Base-by-base conservation (phyloP, 1,140 invertebrate genomes). In the Araneus ventricosus region DNA sequence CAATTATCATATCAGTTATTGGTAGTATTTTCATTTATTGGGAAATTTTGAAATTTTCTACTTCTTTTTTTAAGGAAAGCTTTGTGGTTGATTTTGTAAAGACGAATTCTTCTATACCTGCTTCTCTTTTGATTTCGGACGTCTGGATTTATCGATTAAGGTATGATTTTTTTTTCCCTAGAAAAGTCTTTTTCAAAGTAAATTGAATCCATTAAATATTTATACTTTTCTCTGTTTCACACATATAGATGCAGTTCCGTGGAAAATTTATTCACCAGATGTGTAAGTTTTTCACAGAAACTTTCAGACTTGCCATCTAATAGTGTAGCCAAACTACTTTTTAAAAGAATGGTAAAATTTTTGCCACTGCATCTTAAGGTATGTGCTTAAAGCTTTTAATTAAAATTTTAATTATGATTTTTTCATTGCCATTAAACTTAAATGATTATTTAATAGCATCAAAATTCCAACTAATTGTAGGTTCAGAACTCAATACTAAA, bases 321-420 rank as follows among this genome's bases (percentile, higher is more conserved):
- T 17, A 41, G 1, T 45, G 17, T n/a, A 27, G 7, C n/a, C 80
- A 82, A 8, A 45, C n/a, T 82, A 22, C 7, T 82, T 8, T 82
- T 82, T n/a, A 82, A 82, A 82, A 82, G 80, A 45, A 41, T 82
- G 80, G 10, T 82, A 14, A 82, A 82, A 22, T 82, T 82, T 82
- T 22, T 82, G 41, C 80, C 80, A 7, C 80, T 27, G 24, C n/a
- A 82, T 41, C 22, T 24, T 82, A 82, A 82, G 27, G 80, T 82
- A 82, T 52, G 80, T 34, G 20, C 20, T 20, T 75, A 7, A 30
- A 30, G 45, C 17, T 52, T 45, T 27, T 30, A 67, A 0, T n/a
- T 67, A 27, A 27, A 3, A 6, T n/a, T 61, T 61, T 1, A 61
- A 7, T n/a, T n/a, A 2, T 67, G 7, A 27, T 22, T 30, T 67